These are phyloP conservation scores for Petromus typicus DNA, from an alignment of 2,113 vertebrate genomes.

Conservation along the genomic window DNA sequence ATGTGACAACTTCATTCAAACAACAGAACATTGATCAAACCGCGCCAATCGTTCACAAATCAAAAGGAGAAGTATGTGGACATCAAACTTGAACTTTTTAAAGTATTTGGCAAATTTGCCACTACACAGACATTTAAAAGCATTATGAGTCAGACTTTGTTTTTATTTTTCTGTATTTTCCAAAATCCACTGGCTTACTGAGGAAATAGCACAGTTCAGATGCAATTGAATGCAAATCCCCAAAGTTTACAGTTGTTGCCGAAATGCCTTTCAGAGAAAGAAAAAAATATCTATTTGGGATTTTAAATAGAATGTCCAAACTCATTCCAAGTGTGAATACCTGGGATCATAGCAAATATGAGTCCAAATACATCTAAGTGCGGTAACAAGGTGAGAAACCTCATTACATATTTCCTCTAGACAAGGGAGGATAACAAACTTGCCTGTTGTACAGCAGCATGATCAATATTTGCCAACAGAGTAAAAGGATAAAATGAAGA, in stretches of 20 bases:
- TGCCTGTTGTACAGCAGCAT: neutral
- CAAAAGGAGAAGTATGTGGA: slow-evolving; percentile 36
- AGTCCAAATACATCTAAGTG: neutral
- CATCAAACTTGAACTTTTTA: neutral
- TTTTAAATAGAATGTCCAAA: slow-evolving; percentile 39
- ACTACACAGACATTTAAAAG: neutral
- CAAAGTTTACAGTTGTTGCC: neutral
- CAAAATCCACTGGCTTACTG: neutral
- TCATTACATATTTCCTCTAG: neutral
- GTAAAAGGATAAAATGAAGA: neutral
- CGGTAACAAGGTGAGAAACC: neutral
- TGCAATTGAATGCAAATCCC: neutral
- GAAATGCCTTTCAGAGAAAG: neutral
- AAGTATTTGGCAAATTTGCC: slow-evolving; percentile 13
- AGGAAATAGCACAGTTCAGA: neutral
- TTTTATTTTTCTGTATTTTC: slow-evolving; percentile 29
- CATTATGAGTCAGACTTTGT: neutral
- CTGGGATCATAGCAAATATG: neutral
- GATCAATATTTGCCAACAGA: neutral
- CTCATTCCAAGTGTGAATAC: neutral
- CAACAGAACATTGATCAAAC: slow-evolving; percentile 27
- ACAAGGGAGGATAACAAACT: neutral
- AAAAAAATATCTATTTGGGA: neutral
- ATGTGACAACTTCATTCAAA: slow-evolving; percentile 44
- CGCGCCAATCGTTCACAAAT: neutral